Conservation (phyloP, 1,140 invertebrate species). For the Drosophila equinoxialis region DNA sequence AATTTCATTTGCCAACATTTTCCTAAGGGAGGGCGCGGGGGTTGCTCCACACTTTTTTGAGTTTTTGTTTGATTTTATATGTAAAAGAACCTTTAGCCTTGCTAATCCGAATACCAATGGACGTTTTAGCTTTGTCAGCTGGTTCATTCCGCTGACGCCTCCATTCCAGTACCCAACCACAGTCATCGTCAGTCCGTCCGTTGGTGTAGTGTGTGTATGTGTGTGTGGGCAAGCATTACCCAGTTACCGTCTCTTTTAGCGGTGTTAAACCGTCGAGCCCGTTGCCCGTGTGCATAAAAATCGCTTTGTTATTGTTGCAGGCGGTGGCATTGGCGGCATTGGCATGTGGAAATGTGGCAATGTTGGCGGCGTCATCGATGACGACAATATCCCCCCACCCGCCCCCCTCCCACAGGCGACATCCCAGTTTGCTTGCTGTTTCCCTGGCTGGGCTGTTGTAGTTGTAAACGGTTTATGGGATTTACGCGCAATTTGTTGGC, state of each 20-base stretch:
- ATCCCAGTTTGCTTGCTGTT: background rate
- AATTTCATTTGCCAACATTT: slow-evolving; percentile 64
- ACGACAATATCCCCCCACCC: slow-evolving; percentile 36
- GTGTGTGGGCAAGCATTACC: slow-evolving; percentile 4
- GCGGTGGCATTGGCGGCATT: slow-evolving; percentile 36
- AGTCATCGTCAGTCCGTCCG: background rate
- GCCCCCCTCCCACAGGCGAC: too few species aligned
- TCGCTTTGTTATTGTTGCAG: slow-evolving; percentile 78
- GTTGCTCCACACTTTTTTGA: background rate
- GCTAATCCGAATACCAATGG: slow-evolving; percentile 44
- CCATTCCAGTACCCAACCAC: background rate
- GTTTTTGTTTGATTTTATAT: slow-evolving; percentile 33
- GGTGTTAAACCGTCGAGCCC: slow-evolving; percentile 25
- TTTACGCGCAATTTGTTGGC: slow-evolving; percentile 79
- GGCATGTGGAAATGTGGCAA: slow-evolving; percentile 50
- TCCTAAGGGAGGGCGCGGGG: background rate
- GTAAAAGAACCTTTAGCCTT: slow-evolving; percentile 50
- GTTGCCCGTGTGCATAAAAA: slow-evolving; percentile 71
- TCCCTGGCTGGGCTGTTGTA: slow-evolving; percentile 61
- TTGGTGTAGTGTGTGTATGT: background rate
- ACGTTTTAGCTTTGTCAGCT: slow-evolving; percentile 70
- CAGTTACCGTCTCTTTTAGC: slow-evolving; percentile 13
- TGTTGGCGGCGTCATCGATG: slow-evolving; percentile 56
- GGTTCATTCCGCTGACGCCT: slow-evolving; percentile 16
- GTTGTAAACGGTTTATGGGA: slow-evolving; percentile 81